Evolutionary conservation across 2,888 invertebrate species (phyloP), one percentile per base, ranked within the genome.

Genomic region (Agrypnus murinus): DNA sequence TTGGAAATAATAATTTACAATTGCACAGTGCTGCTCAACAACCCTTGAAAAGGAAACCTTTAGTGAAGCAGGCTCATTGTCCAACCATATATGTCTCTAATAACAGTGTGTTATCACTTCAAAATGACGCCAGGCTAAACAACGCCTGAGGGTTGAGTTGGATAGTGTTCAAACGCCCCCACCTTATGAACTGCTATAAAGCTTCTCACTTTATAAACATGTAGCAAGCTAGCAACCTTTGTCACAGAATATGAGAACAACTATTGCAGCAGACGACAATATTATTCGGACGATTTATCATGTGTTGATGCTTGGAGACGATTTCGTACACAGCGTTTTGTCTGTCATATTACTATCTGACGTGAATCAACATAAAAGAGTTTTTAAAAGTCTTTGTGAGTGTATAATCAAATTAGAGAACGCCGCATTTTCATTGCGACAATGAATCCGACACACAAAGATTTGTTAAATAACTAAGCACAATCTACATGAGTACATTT

Each of bases 141-240:
- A 58, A 43, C 58, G 43, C 40, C 12, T 4, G n/a, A 14, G 58
- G 55, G 36, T 55, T 58, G 40, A 1, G 58, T 12, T 19, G 43
- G 58, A 14, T 58, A 31, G 40, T 40, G 12, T 10, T 25, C 31
- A 40, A 58, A 5, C 15, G 12, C 58, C 38, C 58, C 38, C 43
- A 58, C 58, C 58, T 58, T 40, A 58, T 58, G 58, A 58, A 58
- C 58, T 36, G 36, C 17, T 40, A 43, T 58, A 58, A 40, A 43
- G 50, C 55, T 17, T 19, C 25, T 9, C 14, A 36, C 58, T 58
- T 58, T 58, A 58, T 58, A 40, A 58, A 43, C 58, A 25, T 31
- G 14, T 43, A 43, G 10, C 58, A 58, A 25, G 2, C 58, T 43
- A 43, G 10, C 58, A 58, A 25, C n/a, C 58, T 43, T 25, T 43